These are phyloP conservation scores for Turdus rufiventris DNA, from an alignment of 2,113 vertebrate genomes.

Conservation along the genomic window DNA sequence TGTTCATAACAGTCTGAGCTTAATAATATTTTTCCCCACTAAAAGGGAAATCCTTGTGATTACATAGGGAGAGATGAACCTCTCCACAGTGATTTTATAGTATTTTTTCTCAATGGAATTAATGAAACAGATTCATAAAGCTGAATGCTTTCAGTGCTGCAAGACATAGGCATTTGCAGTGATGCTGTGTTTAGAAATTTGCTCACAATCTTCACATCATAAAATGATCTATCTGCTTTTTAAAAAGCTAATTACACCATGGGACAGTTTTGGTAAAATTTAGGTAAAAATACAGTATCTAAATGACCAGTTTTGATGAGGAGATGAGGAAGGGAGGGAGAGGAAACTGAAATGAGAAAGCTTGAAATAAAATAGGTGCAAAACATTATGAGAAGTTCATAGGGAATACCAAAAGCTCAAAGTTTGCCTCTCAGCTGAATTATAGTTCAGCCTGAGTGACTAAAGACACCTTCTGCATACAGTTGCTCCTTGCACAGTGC, in stretches of 20 bases:
- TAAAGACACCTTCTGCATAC: not conserved
- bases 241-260: not conserved
- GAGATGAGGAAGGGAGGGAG: not conserved
- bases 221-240: not conserved
- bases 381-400: not conserved
- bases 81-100: not conserved
- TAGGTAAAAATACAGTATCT: not conserved
- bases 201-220: not conserved
- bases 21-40: slow-evolving; percentile 4
- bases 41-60: slow-evolving; percentile 1
- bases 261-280: not conserved
- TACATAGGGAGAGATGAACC: not conserved
- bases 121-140: not conserved
- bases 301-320: not conserved
- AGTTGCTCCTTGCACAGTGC: not conserved
- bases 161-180: not conserved
- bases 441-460: not conserved
- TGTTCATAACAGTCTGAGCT: not conserved
- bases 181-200: not conserved
- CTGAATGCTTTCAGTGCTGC: not conserved
- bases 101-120: not conserved
- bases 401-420: not conserved
- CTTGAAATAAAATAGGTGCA: not conserved
- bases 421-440: not conserved
- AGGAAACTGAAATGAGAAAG: not conserved